phyloP scores from a whole-genome alignment of 2,113 vertebrate genomes.

The Manacus vitellinus region DNA sequence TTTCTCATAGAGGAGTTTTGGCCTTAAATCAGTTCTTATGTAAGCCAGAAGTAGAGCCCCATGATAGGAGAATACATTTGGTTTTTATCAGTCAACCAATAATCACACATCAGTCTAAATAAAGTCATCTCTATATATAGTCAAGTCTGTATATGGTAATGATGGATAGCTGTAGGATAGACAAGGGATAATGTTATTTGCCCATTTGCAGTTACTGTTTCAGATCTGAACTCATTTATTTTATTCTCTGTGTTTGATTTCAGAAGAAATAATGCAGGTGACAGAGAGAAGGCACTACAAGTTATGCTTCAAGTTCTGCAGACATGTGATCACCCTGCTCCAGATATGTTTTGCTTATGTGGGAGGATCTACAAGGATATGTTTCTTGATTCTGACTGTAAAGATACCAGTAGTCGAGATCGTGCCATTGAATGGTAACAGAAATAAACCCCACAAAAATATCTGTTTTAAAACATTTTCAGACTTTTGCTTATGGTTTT shows the following conservation, averaged over 20 bases:
- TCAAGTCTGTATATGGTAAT: not conserved
- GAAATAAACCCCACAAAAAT: not conserved
- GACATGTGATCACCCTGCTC: constrained; percentile 86
- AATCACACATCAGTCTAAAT: not conserved
- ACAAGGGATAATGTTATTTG: not conserved
- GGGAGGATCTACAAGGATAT: constrained; percentile 97
- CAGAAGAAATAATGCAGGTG: constrained; percentile 87
- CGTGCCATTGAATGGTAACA: constrained; percentile 91
- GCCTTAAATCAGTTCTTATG: not conserved
- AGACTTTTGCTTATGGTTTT: not conserved
- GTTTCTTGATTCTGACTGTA: constrained; percentile 91
- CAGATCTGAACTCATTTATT: not conserved
- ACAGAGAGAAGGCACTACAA: constrained; percentile 87
- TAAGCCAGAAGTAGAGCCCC: not conserved
- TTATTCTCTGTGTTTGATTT: constrained; percentile 31
- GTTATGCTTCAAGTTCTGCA: constrained; percentile 91
- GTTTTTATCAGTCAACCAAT: not conserved
- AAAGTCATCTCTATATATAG: not conserved
- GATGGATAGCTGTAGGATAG: not conserved
- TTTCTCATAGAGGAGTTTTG: not conserved
- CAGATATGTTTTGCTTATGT: constrained; percentile 96
- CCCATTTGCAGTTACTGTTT: not conserved
- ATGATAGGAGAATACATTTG: not conserved
- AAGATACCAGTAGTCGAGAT: constrained; percentile 86
- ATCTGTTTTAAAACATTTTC: not conserved